phyloP scores from a whole-genome alignment of 2,888 invertebrate genomes.

The Dendrolimus houi region DNA sequence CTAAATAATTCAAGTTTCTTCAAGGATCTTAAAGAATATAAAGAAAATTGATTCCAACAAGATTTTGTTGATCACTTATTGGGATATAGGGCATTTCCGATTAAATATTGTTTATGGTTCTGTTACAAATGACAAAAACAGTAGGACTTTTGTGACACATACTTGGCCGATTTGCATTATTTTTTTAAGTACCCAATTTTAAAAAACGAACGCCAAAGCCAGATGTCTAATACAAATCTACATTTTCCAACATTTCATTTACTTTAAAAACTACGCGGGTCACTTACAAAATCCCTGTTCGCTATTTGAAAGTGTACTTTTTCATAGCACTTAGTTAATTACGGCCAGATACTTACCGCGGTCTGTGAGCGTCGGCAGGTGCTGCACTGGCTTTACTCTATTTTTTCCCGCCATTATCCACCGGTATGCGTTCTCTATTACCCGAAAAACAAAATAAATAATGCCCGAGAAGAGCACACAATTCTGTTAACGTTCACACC shows the following conservation, averaged over 20 bases:
- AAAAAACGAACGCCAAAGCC: no score
- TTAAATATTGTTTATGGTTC: no score
- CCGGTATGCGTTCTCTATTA: constrained; percentile 24
- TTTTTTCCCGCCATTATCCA: constrained; percentile 24
- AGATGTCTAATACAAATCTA: neutral
- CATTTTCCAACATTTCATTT: neutral
- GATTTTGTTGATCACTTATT: no score
- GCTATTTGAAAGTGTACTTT: neutral
- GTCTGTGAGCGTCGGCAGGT: constrained; percentile 1
- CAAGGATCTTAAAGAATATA: no score
- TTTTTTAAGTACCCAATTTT: no score
- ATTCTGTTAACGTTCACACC: neutral
- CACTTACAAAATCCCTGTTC: neutral
- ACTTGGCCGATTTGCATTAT: no score
- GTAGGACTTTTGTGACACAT: no score
- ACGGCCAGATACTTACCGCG: constrained; percentile 4
- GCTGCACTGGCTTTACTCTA: constrained; percentile 2
- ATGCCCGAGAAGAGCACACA: constrained; percentile 12
- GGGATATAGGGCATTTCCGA: no score
- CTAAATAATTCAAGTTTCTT: no score
- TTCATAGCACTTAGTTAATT: neutral
- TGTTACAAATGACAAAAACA: no score
- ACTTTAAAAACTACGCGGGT: neutral
- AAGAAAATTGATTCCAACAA: no score
- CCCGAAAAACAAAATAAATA: constrained; percentile 19